Base-by-base conservation (phyloP, 1,140 invertebrate species). In the Drosophila trapezifrons region DNA sequence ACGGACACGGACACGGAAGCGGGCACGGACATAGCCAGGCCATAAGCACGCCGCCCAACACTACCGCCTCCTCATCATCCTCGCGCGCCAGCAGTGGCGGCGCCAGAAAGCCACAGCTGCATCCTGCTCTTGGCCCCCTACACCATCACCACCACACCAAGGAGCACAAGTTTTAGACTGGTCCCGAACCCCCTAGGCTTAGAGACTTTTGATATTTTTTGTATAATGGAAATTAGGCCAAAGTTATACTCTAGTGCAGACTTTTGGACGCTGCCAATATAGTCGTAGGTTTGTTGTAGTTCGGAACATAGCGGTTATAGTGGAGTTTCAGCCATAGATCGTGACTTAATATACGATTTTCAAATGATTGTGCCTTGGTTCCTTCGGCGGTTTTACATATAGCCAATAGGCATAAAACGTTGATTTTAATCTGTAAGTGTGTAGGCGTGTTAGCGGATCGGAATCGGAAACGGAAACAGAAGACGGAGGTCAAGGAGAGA, bases 361-460 rank as follows among this genome's bases (percentile, higher is more conserved):
- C 46, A 69, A 84, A 89, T 80, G 59, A 84, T 89, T 90, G 84
- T 89, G 85, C 84, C 84, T 89, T 89, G 85, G 84, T 89, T 89
- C 74, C 85, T 77, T 89, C 67, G 71, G 47, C 58, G 76, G 74
- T 86, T 89, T 77, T 80, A 87, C 76, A 76, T 80, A 70, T 89
- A 83, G 76, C 49, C 60, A 60, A 69, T 80, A 89, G 67, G 45
- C 47, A 57, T 32, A 76, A 59, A 72, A 79, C 60, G 57, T 82
- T 89, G 49, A 73, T 89, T 77, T 74, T 69, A 70, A 80, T 18
- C 67, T 74, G 25, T 89, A 89, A 87, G 67, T 65, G 25, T 49
- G 20, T 62, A 25, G 29, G 47, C 46, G 22, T 18, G 29, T 35
- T 22, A 43, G 20, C 47, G 38, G 27, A 18, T 22, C 27, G 20